phyloP scores from a whole-genome alignment of 1,140 invertebrate genomes.

The Myzus persicae region DNA sequence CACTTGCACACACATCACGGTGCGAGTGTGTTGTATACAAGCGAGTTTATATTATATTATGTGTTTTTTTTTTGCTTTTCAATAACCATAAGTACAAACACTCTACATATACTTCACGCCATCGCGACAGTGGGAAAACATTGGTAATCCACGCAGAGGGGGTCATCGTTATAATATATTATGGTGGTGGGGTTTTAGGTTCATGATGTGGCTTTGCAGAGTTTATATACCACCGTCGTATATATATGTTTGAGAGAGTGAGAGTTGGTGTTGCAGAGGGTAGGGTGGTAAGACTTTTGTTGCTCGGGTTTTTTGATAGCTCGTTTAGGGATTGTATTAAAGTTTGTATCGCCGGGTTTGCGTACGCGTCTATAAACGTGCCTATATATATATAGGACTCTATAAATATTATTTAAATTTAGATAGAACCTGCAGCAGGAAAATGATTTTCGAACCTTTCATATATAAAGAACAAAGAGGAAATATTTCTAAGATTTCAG shows the following conservation, averaged over 20 bases:
- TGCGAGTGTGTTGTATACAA: not conserved
- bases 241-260: not conserved
- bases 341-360: not conserved
- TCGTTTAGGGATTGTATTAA: slow-evolving; percentile 39
- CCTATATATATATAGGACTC: not conserved
- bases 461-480: too few relatives aligned
- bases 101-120: not conserved
- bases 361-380: not conserved
- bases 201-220: slow-evolving; percentile 25
- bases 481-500: not conserved
- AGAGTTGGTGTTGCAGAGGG: not conserved
- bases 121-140: not conserved
- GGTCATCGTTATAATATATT: not conserved
- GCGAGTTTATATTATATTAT: not conserved
- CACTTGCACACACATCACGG: not conserved
- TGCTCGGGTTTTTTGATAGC: not conserved
- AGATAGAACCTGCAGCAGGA: not conserved
- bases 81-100: slow-evolving; percentile 48
- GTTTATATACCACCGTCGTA: not conserved
- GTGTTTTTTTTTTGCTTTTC: slow-evolving; percentile 30
- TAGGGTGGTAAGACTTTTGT: slow-evolving; percentile 6
- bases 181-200: not conserved
- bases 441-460: slow-evolving; percentile 1
- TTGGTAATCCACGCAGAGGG: slow-evolving; percentile 26
- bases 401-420: slow-evolving; percentile 32